phyloP scores from a whole-genome alignment of 2,113 vertebrate genomes.

The Scophthalmus maximus region DNA sequence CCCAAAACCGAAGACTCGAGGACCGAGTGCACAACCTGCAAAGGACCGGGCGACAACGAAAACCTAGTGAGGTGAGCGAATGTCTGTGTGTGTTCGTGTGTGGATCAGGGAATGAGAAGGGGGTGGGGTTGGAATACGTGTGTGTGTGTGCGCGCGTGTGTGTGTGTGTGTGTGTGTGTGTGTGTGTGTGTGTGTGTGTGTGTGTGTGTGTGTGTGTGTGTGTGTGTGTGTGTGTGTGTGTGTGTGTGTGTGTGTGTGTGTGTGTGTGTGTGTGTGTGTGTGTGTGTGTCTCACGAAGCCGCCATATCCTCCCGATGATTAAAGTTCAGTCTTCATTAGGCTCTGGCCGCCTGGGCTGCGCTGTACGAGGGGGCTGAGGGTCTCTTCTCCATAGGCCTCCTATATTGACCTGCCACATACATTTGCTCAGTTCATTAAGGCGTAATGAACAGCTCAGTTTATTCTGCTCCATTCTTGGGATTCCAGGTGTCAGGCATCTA shows the following conservation, averaged over 20 bases:
- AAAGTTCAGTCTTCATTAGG: slow-evolving; percentile 81
- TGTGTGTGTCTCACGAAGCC: slow-evolving; percentile 42
- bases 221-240: neutral
- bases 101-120: neutral
- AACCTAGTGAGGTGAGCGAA: slow-evolving; percentile 94
- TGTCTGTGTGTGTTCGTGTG: slow-evolving; percentile 3
- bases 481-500: slow-evolving; percentile 60
- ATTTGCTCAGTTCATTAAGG: slow-evolving; percentile 81
- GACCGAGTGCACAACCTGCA: slow-evolving; percentile 95
- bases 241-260: neutral
- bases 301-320: slow-evolving; percentile 77
- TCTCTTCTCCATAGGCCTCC: slow-evolving; percentile 62
- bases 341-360: slow-evolving; percentile 58
- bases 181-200: slow-evolving; percentile 25
- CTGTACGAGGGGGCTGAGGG: slow-evolving; percentile 41
- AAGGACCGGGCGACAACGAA: slow-evolving; percentile 95
- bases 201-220: slow-evolving; percentile 20
- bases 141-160: slow-evolving; percentile 8
- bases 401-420: slow-evolving; percentile 81
- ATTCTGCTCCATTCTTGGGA: slow-evolving; percentile 51
- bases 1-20: slow-evolving; percentile 94
- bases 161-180: neutral
- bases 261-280: slow-evolving; percentile 25
- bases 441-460: slow-evolving; percentile 80
- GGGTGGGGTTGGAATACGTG: slow-evolving; percentile 19